A percentile compares a stretch with the other conserved stretches of the same genome.
These are phyloP conservation scores for Gari tellinella DNA, from an alignment of 2,888 invertebrate species.

Conservation along the genomic window DNA sequence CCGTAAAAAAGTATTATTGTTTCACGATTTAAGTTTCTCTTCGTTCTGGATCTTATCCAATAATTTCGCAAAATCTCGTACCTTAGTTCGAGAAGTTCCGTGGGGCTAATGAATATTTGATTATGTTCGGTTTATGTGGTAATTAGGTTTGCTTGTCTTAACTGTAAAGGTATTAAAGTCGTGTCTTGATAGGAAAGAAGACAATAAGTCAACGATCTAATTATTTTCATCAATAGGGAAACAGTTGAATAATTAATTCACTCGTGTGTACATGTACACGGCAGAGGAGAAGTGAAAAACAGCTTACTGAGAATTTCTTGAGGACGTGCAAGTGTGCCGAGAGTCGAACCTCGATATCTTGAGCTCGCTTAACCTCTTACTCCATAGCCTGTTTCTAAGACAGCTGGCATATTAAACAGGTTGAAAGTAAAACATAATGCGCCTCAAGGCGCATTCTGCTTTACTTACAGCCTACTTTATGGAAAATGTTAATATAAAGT, in stretches of 20 bases:
- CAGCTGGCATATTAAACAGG: too few relatives aligned
- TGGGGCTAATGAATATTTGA: conserved; percentile 1
- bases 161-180: background rate
- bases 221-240: background rate
- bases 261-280: background rate
- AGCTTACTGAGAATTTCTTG: too few relatives aligned
- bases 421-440: too few relatives aligned
- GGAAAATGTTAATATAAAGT: too few relatives aligned
- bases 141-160: background rate
- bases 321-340: too few relatives aligned
- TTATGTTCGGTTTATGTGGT: conserved; percentile 1
- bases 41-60: background rate
- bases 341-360: too few relatives aligned
- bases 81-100: conserved; percentile 26
- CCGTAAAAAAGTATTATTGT: too few relatives aligned
- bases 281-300: too few relatives aligned
- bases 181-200: background rate
- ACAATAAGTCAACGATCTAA: conserved; percentile 13
- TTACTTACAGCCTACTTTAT: too few relatives aligned
- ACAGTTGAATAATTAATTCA: conserved; percentile 1
- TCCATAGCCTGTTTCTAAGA: too few relatives aligned
- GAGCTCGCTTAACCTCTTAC: too few relatives aligned
- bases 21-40: background rate
- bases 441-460: too few relatives aligned
- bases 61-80: conserved; percentile 14